These are phyloP conservation scores for Hirudo medicinalis DNA, from an alignment of 1,140 invertebrate genomes.

Conservation along the genomic window DNA sequence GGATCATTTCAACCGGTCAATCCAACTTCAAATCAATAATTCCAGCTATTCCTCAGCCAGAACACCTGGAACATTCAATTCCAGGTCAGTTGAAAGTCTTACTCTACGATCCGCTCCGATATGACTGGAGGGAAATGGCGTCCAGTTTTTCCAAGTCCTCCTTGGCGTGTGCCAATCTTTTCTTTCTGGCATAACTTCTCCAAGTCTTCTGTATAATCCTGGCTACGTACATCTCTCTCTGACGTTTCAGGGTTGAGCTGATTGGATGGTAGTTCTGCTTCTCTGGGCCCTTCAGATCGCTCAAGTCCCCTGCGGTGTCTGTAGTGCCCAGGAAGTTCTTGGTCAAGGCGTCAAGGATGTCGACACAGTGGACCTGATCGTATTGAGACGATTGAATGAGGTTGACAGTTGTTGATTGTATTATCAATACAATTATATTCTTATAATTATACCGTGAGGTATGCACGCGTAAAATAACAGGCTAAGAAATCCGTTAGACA, in stretches of 20 bases:
- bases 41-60: too few relatives aligned
- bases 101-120: neutral
- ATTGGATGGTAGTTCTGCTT: constrained; percentile 63
- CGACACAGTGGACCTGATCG: constrained; percentile 64
- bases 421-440: too few relatives aligned
- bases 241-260: constrained; percentile 79
- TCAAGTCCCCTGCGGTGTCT: constrained; percentile 60
- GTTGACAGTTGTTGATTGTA: too few relatives aligned
- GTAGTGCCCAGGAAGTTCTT: constrained; percentile 84
- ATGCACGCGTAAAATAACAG: too few relatives aligned
- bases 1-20: too few relatives aligned
- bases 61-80: too few relatives aligned
- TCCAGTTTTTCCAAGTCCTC: constrained; percentile 1
- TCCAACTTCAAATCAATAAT: too few relatives aligned
- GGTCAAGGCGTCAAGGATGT: constrained; percentile 82
- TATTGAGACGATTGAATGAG: neutral
- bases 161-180: constrained; percentile 3
- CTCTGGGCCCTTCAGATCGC: constrained; percentile 17
- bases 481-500: too few relatives aligned
- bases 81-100: too few relatives aligned
- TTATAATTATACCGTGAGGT: too few relatives aligned
- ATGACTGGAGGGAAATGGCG: neutral
- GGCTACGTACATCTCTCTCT: constrained; percentile 88
- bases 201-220: constrained; percentile 85
- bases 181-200: constrained; percentile 35